A percentile compares a stretch with the other conserved stretches of the same genome.
phyloP scores from a whole-genome alignment of 2,113 vertebrate species.

The Calyptomena viridis region DNA sequence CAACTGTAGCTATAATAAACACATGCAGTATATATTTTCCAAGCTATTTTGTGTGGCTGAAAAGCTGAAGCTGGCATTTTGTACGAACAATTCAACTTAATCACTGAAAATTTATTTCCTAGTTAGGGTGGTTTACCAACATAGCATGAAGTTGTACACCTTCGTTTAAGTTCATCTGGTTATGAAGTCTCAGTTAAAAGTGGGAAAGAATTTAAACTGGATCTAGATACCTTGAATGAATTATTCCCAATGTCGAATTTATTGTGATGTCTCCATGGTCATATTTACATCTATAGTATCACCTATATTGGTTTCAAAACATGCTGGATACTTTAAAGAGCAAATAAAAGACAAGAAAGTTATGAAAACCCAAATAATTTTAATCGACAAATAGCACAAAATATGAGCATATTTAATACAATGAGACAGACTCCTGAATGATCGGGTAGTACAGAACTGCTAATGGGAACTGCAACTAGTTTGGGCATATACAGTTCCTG shows the following conservation, averaged over 20 bases:
- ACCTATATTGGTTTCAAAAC: not conserved
- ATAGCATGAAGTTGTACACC: slow-evolving; percentile 44
- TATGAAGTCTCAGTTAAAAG: slow-evolving; percentile 36
- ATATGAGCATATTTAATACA: not conserved
- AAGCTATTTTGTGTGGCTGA: slow-evolving; percentile 71
- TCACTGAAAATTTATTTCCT: slow-evolving; percentile 72
- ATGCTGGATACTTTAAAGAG: not conserved
- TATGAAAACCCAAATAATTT: not conserved
- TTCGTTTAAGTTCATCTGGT: slow-evolving; percentile 57
- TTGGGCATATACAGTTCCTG: not conserved
- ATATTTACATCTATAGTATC: not conserved
- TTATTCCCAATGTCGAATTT: not conserved
- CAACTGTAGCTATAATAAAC: slow-evolving; percentile 78
- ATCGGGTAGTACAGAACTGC: not conserved
- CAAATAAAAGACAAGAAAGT: not conserved
- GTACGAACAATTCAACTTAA: slow-evolving; percentile 67
- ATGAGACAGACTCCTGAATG: not conserved
- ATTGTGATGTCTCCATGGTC: not conserved
- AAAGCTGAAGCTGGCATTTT: slow-evolving; percentile 69
- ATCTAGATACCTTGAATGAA: slow-evolving; percentile 9
- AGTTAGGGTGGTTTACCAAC: slow-evolving; percentile 47
- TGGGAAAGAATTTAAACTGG: slow-evolving; percentile 44
- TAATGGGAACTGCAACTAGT: not conserved
- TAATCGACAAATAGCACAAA: not conserved
- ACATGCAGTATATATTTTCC: slow-evolving; percentile 76